phyloP scores from a whole-genome alignment of 2,888 invertebrate genomes.

The Agonum fuliginosum region DNA sequence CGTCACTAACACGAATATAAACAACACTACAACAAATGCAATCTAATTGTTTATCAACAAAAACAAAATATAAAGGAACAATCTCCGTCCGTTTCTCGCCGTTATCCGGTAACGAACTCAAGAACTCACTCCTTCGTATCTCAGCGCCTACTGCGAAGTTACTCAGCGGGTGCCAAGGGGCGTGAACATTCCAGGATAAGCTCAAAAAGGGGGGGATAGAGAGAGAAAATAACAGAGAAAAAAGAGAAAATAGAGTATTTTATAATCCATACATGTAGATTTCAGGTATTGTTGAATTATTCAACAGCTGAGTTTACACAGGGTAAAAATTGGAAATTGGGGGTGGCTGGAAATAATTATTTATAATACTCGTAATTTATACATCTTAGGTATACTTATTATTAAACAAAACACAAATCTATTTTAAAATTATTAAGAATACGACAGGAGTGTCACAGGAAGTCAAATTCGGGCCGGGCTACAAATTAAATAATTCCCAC shows the following conservation, averaged over 20 bases:
- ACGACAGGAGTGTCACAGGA: too few relatives aligned
- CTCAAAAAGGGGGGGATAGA: slow-evolving; percentile 19
- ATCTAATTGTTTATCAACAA: slow-evolving; percentile 28
- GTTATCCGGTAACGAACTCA: slow-evolving; percentile 43
- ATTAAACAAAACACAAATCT: too few relatives aligned
- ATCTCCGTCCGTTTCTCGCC: background rate
- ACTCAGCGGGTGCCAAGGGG: slow-evolving; percentile 43
- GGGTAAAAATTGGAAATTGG: background rate
- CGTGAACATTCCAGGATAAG: slow-evolving; percentile 29
- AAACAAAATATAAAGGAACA: slow-evolving; percentile 29
- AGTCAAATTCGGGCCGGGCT: too few relatives aligned
- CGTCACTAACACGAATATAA: slow-evolving; percentile 29
- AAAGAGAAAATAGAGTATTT: slow-evolving; percentile 11
- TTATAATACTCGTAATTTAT: too few relatives aligned
- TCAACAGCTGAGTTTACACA: slow-evolving; percentile 38
- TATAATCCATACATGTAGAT: slow-evolving; percentile 55
- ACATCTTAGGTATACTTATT: too few relatives aligned
- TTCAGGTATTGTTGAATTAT: slow-evolving; percentile 52
- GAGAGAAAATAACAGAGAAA: slow-evolving; percentile 55
- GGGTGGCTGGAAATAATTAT: background rate
- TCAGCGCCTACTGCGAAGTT: slow-evolving; percentile 46
- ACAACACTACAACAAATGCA: slow-evolving; percentile 28
- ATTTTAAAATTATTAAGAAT: too few relatives aligned
- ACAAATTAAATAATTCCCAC: too few relatives aligned
- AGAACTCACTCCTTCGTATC: slow-evolving; percentile 45